phyloP scores from a whole-genome alignment of 2,113 vertebrate species.

The Rhabdomys dilectus region DNA sequence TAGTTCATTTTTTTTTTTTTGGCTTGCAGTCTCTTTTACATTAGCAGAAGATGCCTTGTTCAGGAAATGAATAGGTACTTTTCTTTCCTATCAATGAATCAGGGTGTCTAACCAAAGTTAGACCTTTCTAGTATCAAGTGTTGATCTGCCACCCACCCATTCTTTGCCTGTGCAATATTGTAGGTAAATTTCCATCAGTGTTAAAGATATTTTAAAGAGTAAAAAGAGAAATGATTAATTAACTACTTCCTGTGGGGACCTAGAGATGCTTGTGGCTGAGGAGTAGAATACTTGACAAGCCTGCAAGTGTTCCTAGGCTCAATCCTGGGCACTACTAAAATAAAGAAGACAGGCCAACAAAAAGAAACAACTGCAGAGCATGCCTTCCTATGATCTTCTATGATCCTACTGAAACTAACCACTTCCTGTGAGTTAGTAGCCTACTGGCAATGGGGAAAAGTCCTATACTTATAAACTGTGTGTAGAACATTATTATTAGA shows the following conservation, averaged over 20 bases:
- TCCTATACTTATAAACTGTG: neutral
- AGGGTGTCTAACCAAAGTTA: neutral
- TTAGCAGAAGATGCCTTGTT: conserved; percentile 3
- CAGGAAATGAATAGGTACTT: conserved; percentile 19
- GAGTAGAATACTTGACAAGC: neutral
- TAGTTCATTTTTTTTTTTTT: neutral
- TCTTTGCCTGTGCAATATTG: neutral
- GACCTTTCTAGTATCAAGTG: neutral
- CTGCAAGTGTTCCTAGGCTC: neutral
- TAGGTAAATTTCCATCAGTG: neutral
- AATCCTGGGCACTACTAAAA: neutral
- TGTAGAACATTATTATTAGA: neutral
- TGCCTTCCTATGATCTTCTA: too few species aligned
- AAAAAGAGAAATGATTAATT: conserved; percentile 22
- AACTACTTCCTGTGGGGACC: neutral
- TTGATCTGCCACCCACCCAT: neutral
- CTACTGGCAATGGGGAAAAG: neutral
- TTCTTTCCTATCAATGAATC: neutral
- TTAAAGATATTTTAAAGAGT: conserved; percentile 1
- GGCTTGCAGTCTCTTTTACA: neutral
- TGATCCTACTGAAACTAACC: neutral
- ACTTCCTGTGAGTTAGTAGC: neutral
- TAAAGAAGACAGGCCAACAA: neutral
- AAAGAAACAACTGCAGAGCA: neutral
- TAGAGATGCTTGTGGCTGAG: neutral